Evolutionary conservation across 2,797 vertebrate genomes (phyloP), one percentile per base, ranked within the genome.

Genomic region (Siniperca undulata): DNA sequence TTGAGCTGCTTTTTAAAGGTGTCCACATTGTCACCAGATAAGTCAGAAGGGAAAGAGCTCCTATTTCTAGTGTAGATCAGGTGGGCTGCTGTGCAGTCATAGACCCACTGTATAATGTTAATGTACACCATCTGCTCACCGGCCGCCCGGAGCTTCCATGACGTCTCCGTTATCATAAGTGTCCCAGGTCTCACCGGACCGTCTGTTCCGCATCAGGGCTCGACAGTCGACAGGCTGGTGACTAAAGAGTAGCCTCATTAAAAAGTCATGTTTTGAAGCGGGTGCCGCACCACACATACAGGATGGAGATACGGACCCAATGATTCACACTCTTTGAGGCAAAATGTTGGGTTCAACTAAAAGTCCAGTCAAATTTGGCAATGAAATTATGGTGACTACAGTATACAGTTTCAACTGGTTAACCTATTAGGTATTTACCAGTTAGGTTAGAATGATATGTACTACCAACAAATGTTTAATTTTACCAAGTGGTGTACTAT

Each of bases 121-220:
- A 94, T 93, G 88, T 87, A 74, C 67, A 75, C 91, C 93, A 95
- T 95, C 93, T 95, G 94, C 91, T 92, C 81, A 62, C 67, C 42
- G 73, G 86, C 80, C 58, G 67, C 85, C 88, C n/a, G 20, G 87
- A 88, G 87, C 88, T 81, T 85, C 74, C 78, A 66, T 84, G 75
- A 85, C 74, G 67, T 84, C 82, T 89, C 77, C 64, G 75, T 89
- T 93, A 87, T 88, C 90, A 91, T 78, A 82, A 87, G 84, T 53
- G 12, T 89, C 70, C 75, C 4, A 2, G 80, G 83, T 86, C 91
- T 82, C 87, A 80, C 81, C 58, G 89, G 90, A 84, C 91, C 70
- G 83, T 91, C 91, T 93, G 94, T 91, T 94, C 81, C 44, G 77
- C 87, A 88, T 89, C 86, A 34, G 16, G 66, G 87, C 91, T 74